Evolutionary conservation across 2,113 vertebrate species (phyloP), one percentile per base, ranked within the genome.

Genomic region (Platysternon megacephalum): DNA sequence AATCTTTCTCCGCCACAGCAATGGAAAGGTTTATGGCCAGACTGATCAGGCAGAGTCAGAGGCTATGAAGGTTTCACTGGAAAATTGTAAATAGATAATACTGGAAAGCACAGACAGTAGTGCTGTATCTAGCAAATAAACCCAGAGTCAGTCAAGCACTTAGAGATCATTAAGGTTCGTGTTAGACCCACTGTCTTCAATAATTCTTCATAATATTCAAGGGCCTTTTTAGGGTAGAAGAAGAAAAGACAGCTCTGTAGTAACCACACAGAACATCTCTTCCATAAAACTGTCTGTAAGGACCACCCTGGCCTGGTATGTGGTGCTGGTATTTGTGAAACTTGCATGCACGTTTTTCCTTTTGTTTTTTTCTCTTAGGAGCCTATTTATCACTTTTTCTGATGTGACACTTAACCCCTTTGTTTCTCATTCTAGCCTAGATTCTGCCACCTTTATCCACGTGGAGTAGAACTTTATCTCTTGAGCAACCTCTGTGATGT

Each of bases 31-130:
- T 94, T 94, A 94, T 49, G 72, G 42, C 44, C 84, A 85, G 56
- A 61, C 10, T 11, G 49, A 51, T 83, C 78, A 82, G 83, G 56
- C 51, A 93, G 87, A 92, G 74, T 65, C 39, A 22, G 48, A 74
- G n/a, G 42, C 79, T 93, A 85, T 61, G 85, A 78, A 86, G 0
- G 0, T 80, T 88, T 94, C 51, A 51, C 35, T 61, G 26, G 79
- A 85, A 84, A 61, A 85, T 94, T 96, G 88, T 93, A 88, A 21
- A 24, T 87, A 87, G 9, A 72, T 86, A 82, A 84, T 28, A 85
- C 52, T 22, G 88, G 79, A 91, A 96, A 91, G 88, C 7, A 5
- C 24, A 93, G 84, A 93, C 76, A 79, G 92, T 84, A 91, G 42
- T 12, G 6, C 74, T 29, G 22, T 26, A 78, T 24, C 39, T 28